Conservation (phyloP, 2,888 invertebrate species). For the Pycnomerus fuliginosus region DNA sequence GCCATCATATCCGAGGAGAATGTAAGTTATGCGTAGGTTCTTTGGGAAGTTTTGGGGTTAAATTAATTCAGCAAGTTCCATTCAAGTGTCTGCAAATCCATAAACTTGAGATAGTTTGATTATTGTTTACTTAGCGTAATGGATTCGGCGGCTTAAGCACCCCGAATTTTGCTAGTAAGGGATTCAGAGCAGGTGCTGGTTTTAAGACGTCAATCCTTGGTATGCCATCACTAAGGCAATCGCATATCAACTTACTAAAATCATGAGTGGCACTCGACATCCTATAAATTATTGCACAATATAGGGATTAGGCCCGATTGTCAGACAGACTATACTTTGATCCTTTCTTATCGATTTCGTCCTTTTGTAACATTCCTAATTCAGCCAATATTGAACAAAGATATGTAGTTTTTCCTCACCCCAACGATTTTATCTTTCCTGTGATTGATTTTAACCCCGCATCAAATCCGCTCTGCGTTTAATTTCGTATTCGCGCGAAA, state of each 20-base stretch:
- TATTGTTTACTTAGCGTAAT: conserved; percentile 11
- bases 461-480: too few relatives aligned
- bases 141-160: conserved; percentile 1
- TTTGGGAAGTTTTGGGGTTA: too few relatives aligned
- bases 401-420: too few relatives aligned
- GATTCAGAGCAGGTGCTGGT: conserved; percentile 8
- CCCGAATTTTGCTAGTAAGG: too few relatives aligned
- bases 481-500: too few relatives aligned
- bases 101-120: conserved; percentile 8
- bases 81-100: too few relatives aligned
- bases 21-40: too few relatives aligned
- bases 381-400: too few relatives aligned
- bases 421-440: too few relatives aligned
- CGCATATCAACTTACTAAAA: conserved; percentile 15
- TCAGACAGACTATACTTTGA: conserved; percentile 18
- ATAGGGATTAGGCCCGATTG: conserved; percentile 9
- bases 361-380: conserved; percentile 16
- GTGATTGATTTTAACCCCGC: too few relatives aligned
- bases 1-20: too few relatives aligned
- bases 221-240: conserved; percentile 2
- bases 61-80: too few relatives aligned
- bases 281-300: conserved; percentile 14
- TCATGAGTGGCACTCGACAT: conserved; percentile 8
- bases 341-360: conserved; percentile 17
- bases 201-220: conserved; percentile 4